A percentile compares a stretch with the other conserved stretches of the same genome.
Conservation (phyloP, 2,113 vertebrate species). For the Sorex araneus region DNA sequence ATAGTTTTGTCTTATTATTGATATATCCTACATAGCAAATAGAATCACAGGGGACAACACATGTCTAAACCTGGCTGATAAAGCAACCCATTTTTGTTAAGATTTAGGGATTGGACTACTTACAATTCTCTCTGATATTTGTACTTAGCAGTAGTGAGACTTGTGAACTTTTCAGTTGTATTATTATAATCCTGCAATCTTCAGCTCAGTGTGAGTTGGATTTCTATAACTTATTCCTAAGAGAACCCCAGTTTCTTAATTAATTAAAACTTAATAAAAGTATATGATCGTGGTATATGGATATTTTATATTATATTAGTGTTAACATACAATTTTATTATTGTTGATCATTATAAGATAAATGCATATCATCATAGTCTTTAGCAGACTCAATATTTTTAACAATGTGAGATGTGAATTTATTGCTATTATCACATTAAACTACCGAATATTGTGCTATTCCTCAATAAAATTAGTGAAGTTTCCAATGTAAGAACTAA, state of each 20-base stretch:
- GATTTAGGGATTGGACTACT: background rate
- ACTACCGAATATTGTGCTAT: slow-evolving; percentile 5
- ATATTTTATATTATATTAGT: slow-evolving; percentile 41
- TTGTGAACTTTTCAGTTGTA: slow-evolving; percentile 19
- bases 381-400: background rate
- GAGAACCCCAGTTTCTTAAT: slow-evolving; percentile 36
- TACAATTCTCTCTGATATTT: slow-evolving; percentile 20
- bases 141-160: background rate
- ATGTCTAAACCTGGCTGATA: background rate
- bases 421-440: slow-evolving; percentile 28
- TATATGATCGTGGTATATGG: slow-evolving; percentile 29
- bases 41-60: background rate
- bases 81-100: background rate
- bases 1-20: background rate
- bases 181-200: slow-evolving; percentile 15
- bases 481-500: slow-evolving; percentile 4
- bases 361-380: background rate
- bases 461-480: slow-evolving; percentile 19
- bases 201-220: background rate
- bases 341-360: slow-evolving; percentile 31
- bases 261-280: slow-evolving; percentile 54
- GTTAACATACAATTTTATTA: slow-evolving; percentile 10
- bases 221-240: slow-evolving; percentile 39
- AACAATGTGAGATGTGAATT: slow-evolving; percentile 1
- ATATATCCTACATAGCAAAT: background rate